Percentiles rank a stretch among this genome's conserved stretches.
phyloP scores from a whole-genome alignment of 2,797 vertebrate species.

The Alca torda region DNA sequence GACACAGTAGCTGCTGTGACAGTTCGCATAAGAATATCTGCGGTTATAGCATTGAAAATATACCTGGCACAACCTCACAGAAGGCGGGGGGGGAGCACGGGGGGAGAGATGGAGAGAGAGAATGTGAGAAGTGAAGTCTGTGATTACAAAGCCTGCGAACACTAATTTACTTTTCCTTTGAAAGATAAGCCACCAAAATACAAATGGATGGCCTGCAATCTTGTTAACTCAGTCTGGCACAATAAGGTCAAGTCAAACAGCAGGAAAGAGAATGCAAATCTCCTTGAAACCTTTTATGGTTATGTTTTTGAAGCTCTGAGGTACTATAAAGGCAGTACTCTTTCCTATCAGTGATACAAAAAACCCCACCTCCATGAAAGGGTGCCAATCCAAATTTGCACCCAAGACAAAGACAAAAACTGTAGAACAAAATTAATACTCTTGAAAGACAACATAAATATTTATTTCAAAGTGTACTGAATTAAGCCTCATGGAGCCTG shows the following conservation, averaged over 20 bases:
- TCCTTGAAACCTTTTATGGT: slow-evolving; percentile 50
- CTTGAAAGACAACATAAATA: background rate
- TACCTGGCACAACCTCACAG: slow-evolving; percentile 13
- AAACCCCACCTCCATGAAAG: background rate
- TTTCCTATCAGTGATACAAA: background rate
- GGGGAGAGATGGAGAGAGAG: background rate
- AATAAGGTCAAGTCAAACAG: slow-evolving; percentile 57
- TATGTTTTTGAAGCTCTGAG: background rate
- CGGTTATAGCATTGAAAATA: background rate
- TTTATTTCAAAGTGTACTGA: background rate
- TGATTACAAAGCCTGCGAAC: slow-evolving; percentile 8
- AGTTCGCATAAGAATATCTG: background rate
- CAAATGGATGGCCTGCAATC: slow-evolving; percentile 31
- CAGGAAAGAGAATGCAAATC: slow-evolving; percentile 35
- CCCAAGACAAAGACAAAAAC: background rate
- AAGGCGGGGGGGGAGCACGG: background rate
- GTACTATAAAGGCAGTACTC: background rate
- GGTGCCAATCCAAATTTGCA: background rate
- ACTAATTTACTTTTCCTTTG: slow-evolving; percentile 23
- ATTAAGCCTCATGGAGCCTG: background rate
- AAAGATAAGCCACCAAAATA: slow-evolving; percentile 52
- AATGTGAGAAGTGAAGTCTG: background rate
- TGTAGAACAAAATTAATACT: background rate
- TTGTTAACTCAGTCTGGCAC: slow-evolving; percentile 58
- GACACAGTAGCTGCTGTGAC: background rate